These are phyloP conservation scores for Trididemnum clinides DNA, from an alignment of 23 tunicate genomes.

Conservation along the genomic window DNA sequence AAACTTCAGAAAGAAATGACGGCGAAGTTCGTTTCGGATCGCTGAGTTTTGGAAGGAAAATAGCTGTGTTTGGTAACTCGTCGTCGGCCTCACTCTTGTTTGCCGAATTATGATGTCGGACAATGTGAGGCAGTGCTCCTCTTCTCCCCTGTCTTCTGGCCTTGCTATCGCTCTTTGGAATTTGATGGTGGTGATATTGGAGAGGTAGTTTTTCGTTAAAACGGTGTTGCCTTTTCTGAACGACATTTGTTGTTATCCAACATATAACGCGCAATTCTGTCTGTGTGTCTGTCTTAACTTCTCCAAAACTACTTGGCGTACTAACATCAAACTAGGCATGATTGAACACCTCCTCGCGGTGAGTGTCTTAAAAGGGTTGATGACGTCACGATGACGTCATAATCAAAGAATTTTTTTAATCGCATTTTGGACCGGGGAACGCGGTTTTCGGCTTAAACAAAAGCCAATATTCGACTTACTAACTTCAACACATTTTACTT, in stretches of 20 bases:
- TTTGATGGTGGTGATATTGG: not conserved
- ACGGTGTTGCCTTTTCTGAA: conserved; percentile 85
- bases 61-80: conserved; percentile 37
- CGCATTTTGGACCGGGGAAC: too few relatives aligned
- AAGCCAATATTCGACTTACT: too few relatives aligned
- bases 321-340: too few relatives aligned
- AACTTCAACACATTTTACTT: too few relatives aligned
- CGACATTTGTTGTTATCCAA: not conserved
- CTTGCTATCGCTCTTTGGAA: not conserved
- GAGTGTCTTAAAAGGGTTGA: too few relatives aligned
- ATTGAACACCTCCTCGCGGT: too few relatives aligned
- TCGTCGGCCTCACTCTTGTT: conserved; percentile 25
- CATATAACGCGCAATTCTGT: too few relatives aligned
- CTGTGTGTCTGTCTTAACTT: not conserved
- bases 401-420: too few relatives aligned
- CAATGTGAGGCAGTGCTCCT: conserved; percentile 59
- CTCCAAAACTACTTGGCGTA: too few relatives aligned
- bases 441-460: too few relatives aligned
- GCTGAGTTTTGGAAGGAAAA: conserved; percentile 73
- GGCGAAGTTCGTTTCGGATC: conserved; percentile 49
- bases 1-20: conserved; percentile 67
- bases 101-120: conserved; percentile 53
- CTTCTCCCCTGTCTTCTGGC: not conserved
- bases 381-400: too few relatives aligned
- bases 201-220: conserved; percentile 58